Evolutionary conservation across 2,113 vertebrate species (phyloP).

Genomic region (Ibidorhyncha struthersii): DNA sequence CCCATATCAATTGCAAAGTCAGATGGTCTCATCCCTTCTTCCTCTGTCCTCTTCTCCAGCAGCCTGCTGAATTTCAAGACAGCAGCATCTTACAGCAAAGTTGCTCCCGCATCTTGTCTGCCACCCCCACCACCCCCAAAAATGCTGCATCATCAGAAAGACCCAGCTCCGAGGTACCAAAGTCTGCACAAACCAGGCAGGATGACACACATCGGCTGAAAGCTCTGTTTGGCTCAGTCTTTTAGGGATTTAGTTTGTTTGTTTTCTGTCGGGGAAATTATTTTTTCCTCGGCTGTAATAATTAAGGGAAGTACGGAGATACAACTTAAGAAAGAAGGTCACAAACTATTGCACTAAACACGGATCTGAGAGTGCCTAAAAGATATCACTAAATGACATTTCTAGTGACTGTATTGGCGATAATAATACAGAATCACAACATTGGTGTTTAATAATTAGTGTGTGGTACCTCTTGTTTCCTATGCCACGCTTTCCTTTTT

Average conservation of each 20-base stretch:
- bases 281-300: background rate
- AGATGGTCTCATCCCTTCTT: background rate
- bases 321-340: background rate
- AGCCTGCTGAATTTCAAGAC: background rate
- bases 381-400: background rate
- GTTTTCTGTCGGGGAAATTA: background rate
- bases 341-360: background rate
- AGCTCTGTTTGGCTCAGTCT: background rate
- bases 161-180: background rate
- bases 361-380: background rate
- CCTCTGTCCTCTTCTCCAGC: background rate
- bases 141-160: background rate
- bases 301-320: background rate
- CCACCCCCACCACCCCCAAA: background rate
- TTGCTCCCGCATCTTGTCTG: background rate
- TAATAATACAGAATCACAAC: background rate
- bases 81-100: background rate
- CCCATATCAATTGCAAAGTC: background rate
- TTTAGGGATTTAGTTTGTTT: background rate
- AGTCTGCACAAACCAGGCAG: background rate
- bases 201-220: accelerated
- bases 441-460: background rate
- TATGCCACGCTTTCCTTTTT: background rate
- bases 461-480: background rate
- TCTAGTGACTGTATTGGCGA: background rate